Evolutionary conservation across 2,888 invertebrate species (phyloP).

Genomic region (Hetaerina titia): DNA sequence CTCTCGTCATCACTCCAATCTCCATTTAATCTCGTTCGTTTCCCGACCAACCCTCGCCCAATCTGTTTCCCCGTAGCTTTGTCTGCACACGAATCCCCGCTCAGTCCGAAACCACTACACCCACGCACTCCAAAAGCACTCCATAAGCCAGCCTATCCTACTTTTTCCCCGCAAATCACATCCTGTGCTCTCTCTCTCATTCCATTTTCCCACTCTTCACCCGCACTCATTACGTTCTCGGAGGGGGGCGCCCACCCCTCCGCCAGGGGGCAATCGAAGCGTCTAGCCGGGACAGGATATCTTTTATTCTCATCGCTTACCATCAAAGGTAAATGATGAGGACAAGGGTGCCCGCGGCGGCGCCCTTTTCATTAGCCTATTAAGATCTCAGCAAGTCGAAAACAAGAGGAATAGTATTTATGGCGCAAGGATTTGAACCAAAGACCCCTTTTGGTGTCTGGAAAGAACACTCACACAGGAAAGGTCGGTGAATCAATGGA

Average conservation of each 20-base stretch:
- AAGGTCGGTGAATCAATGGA: background rate
- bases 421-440: background rate
- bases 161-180: background rate
- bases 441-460: no score
- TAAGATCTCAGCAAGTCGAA: background rate
- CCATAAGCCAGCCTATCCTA: background rate
- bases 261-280: background rate
- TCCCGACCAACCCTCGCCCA: background rate
- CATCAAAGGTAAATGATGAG: slow-evolving; percentile 9
- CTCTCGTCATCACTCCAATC: background rate
- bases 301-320: background rate
- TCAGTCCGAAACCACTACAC: background rate
- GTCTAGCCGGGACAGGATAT: slow-evolving; percentile 16
- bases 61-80: background rate
- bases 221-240: background rate
- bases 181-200: background rate
- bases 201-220: background rate
- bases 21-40: background rate
- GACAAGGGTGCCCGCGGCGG: background rate
- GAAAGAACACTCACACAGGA: background rate
- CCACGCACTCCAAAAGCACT: background rate
- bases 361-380: slow-evolving; percentile 1
- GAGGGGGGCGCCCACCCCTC: background rate
- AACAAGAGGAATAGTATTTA: background rate
- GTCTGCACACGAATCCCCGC: background rate